Evolutionary conservation across 2,888 invertebrate species (phyloP).

Genomic region (Platycnemis pennipes): DNA sequence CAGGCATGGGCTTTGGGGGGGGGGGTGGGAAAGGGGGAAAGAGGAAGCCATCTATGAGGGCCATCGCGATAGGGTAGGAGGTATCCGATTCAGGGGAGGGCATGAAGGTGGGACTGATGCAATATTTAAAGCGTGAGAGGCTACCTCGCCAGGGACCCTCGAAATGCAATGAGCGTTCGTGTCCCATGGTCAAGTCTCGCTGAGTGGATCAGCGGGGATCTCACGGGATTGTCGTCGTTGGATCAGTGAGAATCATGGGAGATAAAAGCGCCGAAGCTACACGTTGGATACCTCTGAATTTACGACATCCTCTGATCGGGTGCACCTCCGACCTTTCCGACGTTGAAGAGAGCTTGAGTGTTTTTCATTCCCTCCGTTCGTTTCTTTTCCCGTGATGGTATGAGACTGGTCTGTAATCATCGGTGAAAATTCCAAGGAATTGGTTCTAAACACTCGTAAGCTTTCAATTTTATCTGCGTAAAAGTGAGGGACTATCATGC

Average conservation of each 20-base stretch:
- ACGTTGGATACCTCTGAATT: neutral
- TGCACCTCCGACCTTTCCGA: neutral
- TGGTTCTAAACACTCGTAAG: too few relatives aligned
- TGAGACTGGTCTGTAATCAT: too few relatives aligned
- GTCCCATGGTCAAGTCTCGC: neutral
- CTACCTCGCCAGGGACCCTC: neutral
- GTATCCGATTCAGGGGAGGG: neutral
- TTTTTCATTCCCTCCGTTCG: too few relatives aligned
- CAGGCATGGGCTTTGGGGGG: neutral
- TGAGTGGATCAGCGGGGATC: neutral
- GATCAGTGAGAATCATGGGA: neutral
- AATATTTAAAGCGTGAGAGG: neutral
- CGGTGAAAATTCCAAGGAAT: too few relatives aligned
- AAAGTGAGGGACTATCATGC: too few relatives aligned
- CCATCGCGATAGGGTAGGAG: neutral
- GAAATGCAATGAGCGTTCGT: neutral
- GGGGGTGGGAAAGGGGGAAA: neutral
- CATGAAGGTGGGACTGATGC: neutral
- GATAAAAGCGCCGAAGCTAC: neutral
- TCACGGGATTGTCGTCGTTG: neutral
- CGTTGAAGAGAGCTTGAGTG: neutral
- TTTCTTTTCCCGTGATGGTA: too few relatives aligned
- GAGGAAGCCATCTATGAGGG: slow-evolving; percentile 16
- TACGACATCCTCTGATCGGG: neutral
- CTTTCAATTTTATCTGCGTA: too few relatives aligned